These are phyloP conservation scores for Sycon ciliatum DNA, from an alignment of 37 sponge, comb jelly and placozoan species.

Conservation along the genomic window DNA sequence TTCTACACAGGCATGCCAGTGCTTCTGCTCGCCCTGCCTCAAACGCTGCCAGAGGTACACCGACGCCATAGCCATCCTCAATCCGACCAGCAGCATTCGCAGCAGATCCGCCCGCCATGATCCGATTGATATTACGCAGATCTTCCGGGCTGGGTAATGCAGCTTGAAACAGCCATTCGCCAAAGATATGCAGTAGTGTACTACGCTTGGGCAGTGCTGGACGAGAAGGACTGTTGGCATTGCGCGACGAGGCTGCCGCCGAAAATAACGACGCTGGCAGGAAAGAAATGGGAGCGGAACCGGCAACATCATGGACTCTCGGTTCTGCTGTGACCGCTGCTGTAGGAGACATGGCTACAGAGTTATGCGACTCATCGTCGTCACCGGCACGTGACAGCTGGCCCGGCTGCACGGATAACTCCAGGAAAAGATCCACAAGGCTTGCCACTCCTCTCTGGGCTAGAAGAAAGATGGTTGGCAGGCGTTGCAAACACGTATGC, in stretches of 20 bases:
- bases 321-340: too few relatives aligned
- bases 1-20: conserved; percentile 60
- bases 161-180: conserved; percentile 80
- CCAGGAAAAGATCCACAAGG: conserved; percentile 53
- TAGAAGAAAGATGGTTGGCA: conserved; percentile 50
- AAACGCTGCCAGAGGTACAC: conserved; percentile 1
- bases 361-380: not conserved
- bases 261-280: conserved; percentile 6
- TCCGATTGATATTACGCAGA: too few relatives aligned
- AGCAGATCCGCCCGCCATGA: too few relatives aligned
- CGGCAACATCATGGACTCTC: too few relatives aligned
- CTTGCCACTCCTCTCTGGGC: conserved; percentile 51
- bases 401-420: not conserved
- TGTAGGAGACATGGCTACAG: not conserved
- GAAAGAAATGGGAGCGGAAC: not conserved
- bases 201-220: conserved; percentile 16
- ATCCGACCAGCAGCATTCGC: not conserved
- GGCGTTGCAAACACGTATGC: conserved; percentile 14
- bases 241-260: conserved; percentile 12
- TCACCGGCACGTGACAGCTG: not conserved
- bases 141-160: conserved; percentile 13
- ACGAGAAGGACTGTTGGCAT: not conserved
- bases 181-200: conserved; percentile 73
- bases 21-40: conserved; percentile 81
- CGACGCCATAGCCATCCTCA: not conserved